Evolutionary conservation across 2,797 vertebrate genomes (phyloP).

Genomic region (Phylloscopus collybita): DNA sequence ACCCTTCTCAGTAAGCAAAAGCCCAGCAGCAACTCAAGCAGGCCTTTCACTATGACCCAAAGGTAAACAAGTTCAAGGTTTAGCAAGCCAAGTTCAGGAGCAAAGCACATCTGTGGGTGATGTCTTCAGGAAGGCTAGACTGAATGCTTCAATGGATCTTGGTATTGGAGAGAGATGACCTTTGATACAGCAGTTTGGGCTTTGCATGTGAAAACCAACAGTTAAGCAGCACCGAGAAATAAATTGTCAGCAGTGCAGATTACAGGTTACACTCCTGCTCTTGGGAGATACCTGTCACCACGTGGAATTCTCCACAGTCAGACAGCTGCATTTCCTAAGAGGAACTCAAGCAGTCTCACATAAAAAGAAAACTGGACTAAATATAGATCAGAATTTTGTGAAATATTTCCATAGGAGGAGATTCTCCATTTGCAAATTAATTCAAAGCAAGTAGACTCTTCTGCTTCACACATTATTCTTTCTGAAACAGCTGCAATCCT

Average conservation of each 20-base stretch:
- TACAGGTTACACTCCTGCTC: not conserved
- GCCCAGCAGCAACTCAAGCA: not conserved
- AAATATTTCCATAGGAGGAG: not conserved
- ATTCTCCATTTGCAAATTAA: not conserved
- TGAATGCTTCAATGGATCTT: not conserved
- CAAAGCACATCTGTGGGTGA: not conserved
- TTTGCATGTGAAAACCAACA: not conserved
- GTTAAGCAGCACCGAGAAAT: not conserved
- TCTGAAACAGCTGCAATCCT: not conserved
- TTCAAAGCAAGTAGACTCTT: not conserved
- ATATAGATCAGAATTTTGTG: not conserved
- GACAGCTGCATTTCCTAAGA: not conserved
- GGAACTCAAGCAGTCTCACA: not conserved
- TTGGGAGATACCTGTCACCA: not conserved
- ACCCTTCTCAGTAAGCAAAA: not conserved
- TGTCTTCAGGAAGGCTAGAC: not conserved
- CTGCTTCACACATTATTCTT: not conserved
- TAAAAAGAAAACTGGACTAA: not conserved
- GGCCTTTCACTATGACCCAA: not conserved
- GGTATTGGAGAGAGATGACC: not conserved
- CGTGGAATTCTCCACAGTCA: not conserved
- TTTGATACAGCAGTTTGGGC: not conserved
- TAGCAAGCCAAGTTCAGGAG: not conserved
- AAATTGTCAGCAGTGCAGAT: not conserved
- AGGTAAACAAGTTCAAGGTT: slow-evolving; percentile 7